Evolutionary conservation across 2,113 vertebrate species (phyloP).

Genomic region (Crotalus tigris): DNA sequence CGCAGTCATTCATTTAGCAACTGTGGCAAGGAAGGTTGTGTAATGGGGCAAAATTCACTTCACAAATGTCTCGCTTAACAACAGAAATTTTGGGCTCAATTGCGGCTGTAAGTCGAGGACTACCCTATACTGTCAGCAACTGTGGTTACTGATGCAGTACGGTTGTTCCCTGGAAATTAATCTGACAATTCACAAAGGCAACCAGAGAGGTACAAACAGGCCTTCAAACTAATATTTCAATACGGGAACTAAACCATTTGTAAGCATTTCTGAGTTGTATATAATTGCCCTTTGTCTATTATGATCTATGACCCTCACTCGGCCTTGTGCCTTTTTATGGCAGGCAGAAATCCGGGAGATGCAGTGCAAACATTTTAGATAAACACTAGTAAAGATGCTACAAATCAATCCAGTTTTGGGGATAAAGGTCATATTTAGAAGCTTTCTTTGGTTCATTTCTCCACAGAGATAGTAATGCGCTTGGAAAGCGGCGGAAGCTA

Average conservation of each 20-base stretch:
- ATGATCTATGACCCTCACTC: neutral
- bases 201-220: neutral
- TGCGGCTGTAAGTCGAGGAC: neutral
- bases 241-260: neutral
- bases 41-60: neutral
- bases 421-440: constrained; percentile 22
- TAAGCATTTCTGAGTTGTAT: neutral
- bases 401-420: constrained; percentile 36
- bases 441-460: constrained; percentile 31
- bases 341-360: neutral
- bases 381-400: neutral
- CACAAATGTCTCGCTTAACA: neutral
- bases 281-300: constrained; percentile 5
- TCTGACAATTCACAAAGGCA: neutral
- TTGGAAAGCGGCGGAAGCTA: constrained; percentile 33
- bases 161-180: neutral
- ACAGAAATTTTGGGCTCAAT: neutral
- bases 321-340: neutral
- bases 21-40: neutral
- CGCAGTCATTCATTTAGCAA: neutral
- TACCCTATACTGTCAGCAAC: neutral
- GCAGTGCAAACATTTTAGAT: neutral
- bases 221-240: neutral
- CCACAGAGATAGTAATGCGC: constrained; percentile 27
- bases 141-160: neutral